Percentiles rank a stretch among this genome's conserved stretches.
These are phyloP conservation scores for Condylostylus longicornis DNA, from an alignment of 1,140 invertebrate genomes.

Conservation along the genomic window DNA sequence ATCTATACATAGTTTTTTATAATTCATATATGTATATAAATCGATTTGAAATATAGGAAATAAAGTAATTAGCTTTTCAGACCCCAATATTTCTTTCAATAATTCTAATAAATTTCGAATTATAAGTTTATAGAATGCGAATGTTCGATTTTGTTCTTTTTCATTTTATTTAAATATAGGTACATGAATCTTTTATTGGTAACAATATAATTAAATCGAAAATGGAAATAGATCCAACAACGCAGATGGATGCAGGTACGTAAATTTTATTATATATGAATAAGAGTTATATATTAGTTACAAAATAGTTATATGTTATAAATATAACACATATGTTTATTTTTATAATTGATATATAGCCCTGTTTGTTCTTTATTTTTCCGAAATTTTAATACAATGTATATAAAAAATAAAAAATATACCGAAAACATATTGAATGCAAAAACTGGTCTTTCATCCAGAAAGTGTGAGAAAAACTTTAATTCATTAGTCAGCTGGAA, in stretches of 20 bases:
- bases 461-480: too few relatives aligned
- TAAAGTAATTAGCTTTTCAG: background rate
- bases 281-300: background rate
- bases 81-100: background rate
- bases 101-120: background rate
- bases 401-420: too few relatives aligned
- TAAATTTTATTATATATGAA: constrained; percentile 1
- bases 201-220: constrained; percentile 74
- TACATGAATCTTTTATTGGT: constrained; percentile 70
- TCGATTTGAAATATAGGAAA: too few relatives aligned
- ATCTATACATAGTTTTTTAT: too few relatives aligned
- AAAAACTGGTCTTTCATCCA: too few relatives aligned
- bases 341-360: too few relatives aligned
- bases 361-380: too few relatives aligned
- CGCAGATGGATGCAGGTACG: constrained; percentile 77
- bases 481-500: too few relatives aligned
- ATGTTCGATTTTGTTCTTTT: background rate
- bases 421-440: too few relatives aligned
- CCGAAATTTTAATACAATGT: too few relatives aligned
- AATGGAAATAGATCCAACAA: constrained; percentile 84
- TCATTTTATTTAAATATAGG: constrained; percentile 41
- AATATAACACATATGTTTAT: too few relatives aligned
- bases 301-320: background rate
- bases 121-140: background rate
- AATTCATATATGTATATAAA: too few relatives aligned